Conservation (phyloP, 1,140 invertebrate species). For the Caenorhabditis inopinata region DNA sequence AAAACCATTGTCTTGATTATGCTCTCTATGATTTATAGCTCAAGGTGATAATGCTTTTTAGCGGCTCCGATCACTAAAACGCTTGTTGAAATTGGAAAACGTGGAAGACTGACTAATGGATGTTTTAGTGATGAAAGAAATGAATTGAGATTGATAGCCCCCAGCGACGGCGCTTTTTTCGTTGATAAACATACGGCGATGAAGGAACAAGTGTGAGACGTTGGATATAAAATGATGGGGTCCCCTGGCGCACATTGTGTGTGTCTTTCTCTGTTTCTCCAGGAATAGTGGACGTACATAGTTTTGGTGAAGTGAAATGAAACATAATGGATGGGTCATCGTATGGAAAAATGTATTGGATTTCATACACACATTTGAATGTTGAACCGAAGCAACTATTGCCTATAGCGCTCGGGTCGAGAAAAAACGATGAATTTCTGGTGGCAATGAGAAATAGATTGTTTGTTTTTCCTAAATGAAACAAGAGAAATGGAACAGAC, state of each 20-base stretch:
- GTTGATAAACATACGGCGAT: slow-evolving; percentile 29
- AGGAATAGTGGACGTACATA: background rate
- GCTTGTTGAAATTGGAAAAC: background rate
- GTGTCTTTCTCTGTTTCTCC: background rate
- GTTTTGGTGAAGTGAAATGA: slow-evolving; percentile 22
- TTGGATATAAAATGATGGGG: slow-evolving; percentile 29
- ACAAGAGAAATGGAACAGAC: background rate
- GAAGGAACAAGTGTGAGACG: slow-evolving; percentile 31
- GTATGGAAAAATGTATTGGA: slow-evolving; percentile 23
- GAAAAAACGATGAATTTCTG: background rate
- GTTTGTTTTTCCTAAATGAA: background rate
- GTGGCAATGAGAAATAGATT: background rate
- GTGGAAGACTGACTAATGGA: slow-evolving; percentile 32
- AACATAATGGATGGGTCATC: slow-evolving; percentile 33
- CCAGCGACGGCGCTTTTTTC: slow-evolving; percentile 18
- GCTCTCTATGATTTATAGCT: too few species aligned
- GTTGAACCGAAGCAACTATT: background rate
- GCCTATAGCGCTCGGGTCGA: background rate
- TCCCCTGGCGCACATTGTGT: background rate
- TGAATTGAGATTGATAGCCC: slow-evolving; percentile 32
- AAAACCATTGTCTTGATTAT: too few species aligned
- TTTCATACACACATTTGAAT: slow-evolving; percentile 33
- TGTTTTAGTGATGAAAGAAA: slow-evolving; percentile 29
- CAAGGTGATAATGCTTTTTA: too few species aligned
- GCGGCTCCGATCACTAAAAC: too few species aligned